Percentiles rank a stretch among this genome's conserved stretches.
Evolutionary conservation across 2,888 invertebrate genomes (phyloP).

Genomic region (Pocota personata): DNA sequence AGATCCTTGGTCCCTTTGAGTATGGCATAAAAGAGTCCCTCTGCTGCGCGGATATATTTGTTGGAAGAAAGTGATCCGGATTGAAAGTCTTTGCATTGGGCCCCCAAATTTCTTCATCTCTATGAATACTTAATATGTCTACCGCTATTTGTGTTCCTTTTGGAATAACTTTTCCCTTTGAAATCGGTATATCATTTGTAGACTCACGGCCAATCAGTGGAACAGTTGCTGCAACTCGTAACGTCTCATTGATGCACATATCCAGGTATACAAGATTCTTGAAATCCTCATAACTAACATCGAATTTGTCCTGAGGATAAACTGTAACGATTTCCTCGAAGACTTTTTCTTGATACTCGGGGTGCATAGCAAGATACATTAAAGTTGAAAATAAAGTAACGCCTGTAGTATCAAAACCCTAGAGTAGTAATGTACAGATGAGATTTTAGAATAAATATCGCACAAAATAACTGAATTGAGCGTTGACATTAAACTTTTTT

Average conservation of each 20-base stretch:
- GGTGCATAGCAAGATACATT: constrained; percentile 76
- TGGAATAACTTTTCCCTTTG: constrained; percentile 66
- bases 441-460: too few relatives aligned
- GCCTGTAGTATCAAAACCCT: constrained; percentile 77
- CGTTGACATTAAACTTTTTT: too few relatives aligned
- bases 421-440: background rate
- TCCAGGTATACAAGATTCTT: constrained; percentile 74
- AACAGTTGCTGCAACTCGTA: constrained; percentile 75
- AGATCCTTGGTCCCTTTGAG: constrained; percentile 76
- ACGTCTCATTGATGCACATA: constrained; percentile 75
- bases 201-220: constrained; percentile 73
- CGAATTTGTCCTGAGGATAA: constrained; percentile 75
- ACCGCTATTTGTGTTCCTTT: constrained; percentile 64
- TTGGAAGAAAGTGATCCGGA: constrained; percentile 75
- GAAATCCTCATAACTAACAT: constrained; percentile 69
- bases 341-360: constrained; percentile 74
- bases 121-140: constrained; percentile 74
- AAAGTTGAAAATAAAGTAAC: constrained; percentile 75
- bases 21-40: constrained; percentile 76
- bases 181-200: constrained; percentile 52
- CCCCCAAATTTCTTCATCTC: constrained; percentile 75
- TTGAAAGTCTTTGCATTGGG: constrained; percentile 74
- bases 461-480: too few relatives aligned
- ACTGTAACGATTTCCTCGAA: constrained; percentile 76
- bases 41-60: constrained; percentile 71